A percentile compares a stretch with the other conserved stretches of the same genome.
Evolutionary conservation across 2,888 invertebrate species (phyloP).

Genomic region (Nomada lathburiana): DNA sequence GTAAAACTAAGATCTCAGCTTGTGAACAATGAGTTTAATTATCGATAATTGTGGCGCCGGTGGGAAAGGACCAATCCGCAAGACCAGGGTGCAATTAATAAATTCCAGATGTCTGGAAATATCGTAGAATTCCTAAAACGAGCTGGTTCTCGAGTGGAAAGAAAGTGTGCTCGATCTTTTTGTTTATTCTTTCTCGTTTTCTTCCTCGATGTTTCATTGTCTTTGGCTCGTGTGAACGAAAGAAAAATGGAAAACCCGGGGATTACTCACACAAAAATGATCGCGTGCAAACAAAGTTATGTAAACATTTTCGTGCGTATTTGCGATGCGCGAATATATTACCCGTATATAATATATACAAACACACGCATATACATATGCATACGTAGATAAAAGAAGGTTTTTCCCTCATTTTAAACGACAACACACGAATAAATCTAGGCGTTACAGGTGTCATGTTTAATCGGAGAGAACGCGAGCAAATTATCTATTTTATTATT

Average conservation of each 20-base stretch:
- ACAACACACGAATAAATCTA: neutral
- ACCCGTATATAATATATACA: neutral
- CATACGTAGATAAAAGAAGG: neutral
- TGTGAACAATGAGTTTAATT: conserved; percentile 59
- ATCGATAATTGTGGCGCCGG: conserved; percentile 47
- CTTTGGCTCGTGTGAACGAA: conserved; percentile 15
- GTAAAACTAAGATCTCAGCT: conserved; percentile 69
- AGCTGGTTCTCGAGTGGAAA: conserved; percentile 66
- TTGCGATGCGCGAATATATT: conserved; percentile 1
- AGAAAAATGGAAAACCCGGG: conserved; percentile 4
- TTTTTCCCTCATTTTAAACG: conserved; percentile 24
- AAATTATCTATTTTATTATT: conserved; percentile 62
- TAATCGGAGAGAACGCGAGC: conserved; percentile 24
- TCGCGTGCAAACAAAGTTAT: neutral
- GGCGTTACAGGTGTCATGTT: conserved; percentile 15
- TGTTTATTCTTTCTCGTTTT: neutral
- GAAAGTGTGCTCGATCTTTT: conserved; percentile 36
- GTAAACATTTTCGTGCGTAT: conserved; percentile 15
- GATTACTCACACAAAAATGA: neutral
- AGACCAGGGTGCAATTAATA: conserved; percentile 51
- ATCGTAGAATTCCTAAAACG: conserved; percentile 60
- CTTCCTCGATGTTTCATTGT: conserved; percentile 14
- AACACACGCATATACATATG: neutral
- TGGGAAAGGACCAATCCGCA: conserved; percentile 70
- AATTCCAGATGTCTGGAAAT: conserved; percentile 48